A percentile compares a stretch with the other conserved stretches of the same genome.
Evolutionary conservation across 2,113 vertebrate species (phyloP).

Genomic region (Aspidoscelis tigris): DNA sequence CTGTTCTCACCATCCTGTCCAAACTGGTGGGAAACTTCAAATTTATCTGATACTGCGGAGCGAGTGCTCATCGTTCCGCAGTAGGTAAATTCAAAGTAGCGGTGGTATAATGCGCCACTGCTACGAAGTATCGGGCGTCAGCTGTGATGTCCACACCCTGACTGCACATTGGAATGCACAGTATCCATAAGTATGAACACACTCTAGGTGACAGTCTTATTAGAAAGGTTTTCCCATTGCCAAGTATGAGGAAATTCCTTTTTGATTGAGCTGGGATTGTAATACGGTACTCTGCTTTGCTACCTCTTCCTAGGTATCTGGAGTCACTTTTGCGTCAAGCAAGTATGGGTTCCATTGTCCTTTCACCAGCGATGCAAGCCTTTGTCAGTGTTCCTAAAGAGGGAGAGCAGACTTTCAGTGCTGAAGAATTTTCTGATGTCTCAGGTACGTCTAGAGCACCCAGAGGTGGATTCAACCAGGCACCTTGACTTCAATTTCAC

Average conservation of each 20-base stretch:
- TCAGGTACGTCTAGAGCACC: constrained; percentile 62
- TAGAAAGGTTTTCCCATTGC: neutral
- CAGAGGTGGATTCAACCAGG: neutral
- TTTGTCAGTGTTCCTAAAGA: constrained; percentile 80
- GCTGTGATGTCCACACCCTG: no score
- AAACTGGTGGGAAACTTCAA: no score
- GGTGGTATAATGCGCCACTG: no score
- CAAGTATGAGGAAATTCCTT: neutral
- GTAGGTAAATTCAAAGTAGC: no score
- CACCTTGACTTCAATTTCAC: neutral
- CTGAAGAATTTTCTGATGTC: constrained; percentile 89
- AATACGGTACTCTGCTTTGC: neutral
- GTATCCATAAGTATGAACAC: no score
- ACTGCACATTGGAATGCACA: no score
- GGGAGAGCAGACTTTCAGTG: constrained; percentile 81
- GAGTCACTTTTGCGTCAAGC: constrained; percentile 91
- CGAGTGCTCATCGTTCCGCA: no score
- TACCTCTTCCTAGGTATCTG: constrained; percentile 81
- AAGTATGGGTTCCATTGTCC: constrained; percentile 82
- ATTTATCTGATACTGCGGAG: no score
- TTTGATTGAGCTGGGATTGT: neutral
- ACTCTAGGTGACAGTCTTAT: neutral
- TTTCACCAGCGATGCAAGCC: constrained; percentile 85
- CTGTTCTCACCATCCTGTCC: no score
- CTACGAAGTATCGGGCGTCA: no score